Percentiles rank a stretch among this genome's conserved stretches.
Evolutionary conservation across 2,888 invertebrate species (phyloP).

Genomic region (Nyleta sp.): DNA sequence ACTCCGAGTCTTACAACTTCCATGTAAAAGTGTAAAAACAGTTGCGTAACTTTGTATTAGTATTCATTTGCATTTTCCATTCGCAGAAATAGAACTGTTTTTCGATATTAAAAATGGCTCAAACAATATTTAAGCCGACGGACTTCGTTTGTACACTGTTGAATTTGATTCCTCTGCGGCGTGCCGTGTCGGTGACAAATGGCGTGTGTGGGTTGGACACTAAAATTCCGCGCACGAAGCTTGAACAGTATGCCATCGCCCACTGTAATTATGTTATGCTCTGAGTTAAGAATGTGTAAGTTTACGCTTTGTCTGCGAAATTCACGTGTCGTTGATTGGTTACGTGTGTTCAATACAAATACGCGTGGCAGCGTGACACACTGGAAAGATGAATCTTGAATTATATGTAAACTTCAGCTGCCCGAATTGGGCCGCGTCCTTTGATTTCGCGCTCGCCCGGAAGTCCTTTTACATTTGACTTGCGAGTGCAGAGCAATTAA

Average conservation of each 20-base stretch:
- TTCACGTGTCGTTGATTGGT: slow-evolving; percentile 38
- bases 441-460: slow-evolving; percentile 12
- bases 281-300: slow-evolving; percentile 52
- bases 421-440: neutral
- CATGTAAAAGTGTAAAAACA: no score
- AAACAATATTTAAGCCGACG: slow-evolving; percentile 4
- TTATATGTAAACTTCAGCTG: neutral
- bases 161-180: slow-evolving; percentile 38
- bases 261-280: slow-evolving; percentile 55
- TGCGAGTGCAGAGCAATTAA: slow-evolving; percentile 26
- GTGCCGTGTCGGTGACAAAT: slow-evolving; percentile 39
- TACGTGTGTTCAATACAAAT: slow-evolving; percentile 48
- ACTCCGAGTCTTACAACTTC: no score
- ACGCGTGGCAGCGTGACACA: neutral
- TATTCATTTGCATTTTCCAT: no score
- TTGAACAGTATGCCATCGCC: slow-evolving; percentile 33
- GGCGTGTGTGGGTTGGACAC: slow-evolving; percentile 21
- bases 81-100: no score
- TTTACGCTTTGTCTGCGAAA: slow-evolving; percentile 43
- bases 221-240: slow-evolving; percentile 47
- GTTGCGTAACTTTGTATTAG: no score
- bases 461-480: slow-evolving; percentile 21
- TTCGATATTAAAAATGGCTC: neutral
- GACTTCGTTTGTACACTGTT: slow-evolving; percentile 18
- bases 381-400: slow-evolving; percentile 19